Evolutionary conservation across 2,797 vertebrate genomes (phyloP).

Genomic region (Peromyscus eremicus): DNA sequence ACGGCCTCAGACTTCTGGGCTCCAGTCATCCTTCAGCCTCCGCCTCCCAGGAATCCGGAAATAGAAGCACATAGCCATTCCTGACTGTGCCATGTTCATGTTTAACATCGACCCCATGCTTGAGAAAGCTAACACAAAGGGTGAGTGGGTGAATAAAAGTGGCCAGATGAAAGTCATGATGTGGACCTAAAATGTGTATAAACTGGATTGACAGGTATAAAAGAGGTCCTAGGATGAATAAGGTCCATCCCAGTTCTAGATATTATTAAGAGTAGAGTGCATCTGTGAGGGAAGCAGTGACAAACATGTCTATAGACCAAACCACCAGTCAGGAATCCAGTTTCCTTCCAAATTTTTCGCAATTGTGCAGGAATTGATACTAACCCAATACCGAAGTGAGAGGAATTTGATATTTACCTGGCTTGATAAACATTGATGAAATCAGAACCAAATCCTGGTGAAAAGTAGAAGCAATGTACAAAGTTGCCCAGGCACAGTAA

Average conservation of each 20-base stretch:
- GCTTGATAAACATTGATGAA: constrained; percentile 63
- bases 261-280: background rate
- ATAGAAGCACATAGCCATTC: accelerated
- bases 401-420: constrained; percentile 47
- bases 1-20: background rate
- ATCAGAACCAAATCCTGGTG: background rate
- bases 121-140: background rate
- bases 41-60: background rate
- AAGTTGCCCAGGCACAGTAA: background rate
- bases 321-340: background rate
- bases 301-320: background rate
- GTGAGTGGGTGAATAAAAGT: background rate
- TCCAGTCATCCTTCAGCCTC: background rate
- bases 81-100: background rate
- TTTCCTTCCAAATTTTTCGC: constrained; percentile 62
- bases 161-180: background rate
- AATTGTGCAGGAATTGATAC: constrained; percentile 38
- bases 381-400: constrained; percentile 42
- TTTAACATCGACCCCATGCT: background rate
- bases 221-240: background rate
- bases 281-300: background rate
- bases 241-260: background rate
- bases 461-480: background rate
- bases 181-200: background rate
- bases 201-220: too few relatives aligned